These are phyloP conservation scores for Oncorhynchus gorbuscha DNA, from an alignment of 2,113 vertebrate species.

Conservation along the genomic window DNA sequence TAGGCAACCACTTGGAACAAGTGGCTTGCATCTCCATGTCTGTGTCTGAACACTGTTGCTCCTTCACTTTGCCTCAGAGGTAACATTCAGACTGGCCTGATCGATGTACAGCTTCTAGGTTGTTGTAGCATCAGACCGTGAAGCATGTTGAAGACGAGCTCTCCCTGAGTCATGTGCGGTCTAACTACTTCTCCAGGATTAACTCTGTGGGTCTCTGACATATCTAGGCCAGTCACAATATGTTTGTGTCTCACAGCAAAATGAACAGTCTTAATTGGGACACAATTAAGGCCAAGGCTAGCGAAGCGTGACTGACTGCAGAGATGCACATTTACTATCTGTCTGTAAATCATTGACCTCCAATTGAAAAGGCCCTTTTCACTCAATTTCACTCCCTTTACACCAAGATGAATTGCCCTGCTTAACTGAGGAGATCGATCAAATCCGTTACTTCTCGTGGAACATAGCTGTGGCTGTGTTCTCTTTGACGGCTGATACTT, in stretches of 20 bases:
- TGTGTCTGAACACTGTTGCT: background rate
- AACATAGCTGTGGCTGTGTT: background rate
- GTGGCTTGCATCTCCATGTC: no score
- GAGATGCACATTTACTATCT: background rate
- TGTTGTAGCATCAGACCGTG: background rate
- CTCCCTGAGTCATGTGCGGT: background rate
- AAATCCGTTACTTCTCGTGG: background rate
- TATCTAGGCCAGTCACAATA: background rate
- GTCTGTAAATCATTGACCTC: background rate
- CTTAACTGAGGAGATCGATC: background rate
- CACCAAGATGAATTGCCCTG: background rate
- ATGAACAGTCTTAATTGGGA: background rate
- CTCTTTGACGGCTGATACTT: background rate
- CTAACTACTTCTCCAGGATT: background rate
- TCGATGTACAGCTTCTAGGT: background rate
- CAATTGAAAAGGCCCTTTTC: background rate
- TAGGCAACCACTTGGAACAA: background rate
- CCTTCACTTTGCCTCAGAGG: background rate
- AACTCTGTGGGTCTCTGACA: background rate
- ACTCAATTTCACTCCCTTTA: background rate
- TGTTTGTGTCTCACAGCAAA: background rate
- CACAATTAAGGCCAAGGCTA: background rate
- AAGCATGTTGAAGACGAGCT: background rate
- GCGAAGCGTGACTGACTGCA: background rate
- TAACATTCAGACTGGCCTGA: background rate